Evolutionary conservation across 2,888 invertebrate genomes (phyloP).

Genomic region (Lobophora halterata): DNA sequence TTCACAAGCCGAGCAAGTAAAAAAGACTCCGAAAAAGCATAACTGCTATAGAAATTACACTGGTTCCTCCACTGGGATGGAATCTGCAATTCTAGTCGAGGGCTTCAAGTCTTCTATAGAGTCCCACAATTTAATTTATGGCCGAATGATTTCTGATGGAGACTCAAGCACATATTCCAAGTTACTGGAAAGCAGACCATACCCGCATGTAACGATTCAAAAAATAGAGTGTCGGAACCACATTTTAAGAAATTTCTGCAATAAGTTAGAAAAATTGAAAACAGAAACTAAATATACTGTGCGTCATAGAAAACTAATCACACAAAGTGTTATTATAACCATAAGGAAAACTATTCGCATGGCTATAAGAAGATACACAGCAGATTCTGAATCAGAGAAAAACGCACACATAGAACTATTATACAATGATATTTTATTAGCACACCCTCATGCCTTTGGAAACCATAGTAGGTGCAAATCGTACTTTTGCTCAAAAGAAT

Average conservation of each 20-base stretch:
- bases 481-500: too few species aligned
- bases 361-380: too few species aligned
- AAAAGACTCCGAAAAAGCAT: slow-evolving; percentile 12
- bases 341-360: slow-evolving; percentile 1
- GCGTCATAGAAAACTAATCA: slow-evolving; percentile 1
- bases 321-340: neutral
- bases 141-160: slow-evolving; percentile 9
- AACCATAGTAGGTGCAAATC: too few species aligned
- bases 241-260: slow-evolving; percentile 1
- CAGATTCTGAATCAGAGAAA: too few species aligned
- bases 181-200: slow-evolving; percentile 11
- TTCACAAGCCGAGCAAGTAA: slow-evolving; percentile 25
- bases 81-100: slow-evolving; percentile 11
- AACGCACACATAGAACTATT: too few species aligned
- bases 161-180: slow-evolving; percentile 11
- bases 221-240: slow-evolving; percentile 19
- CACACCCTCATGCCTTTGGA: too few species aligned
- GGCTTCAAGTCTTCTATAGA: slow-evolving; percentile 8
- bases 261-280: slow-evolving; percentile 1
- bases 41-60: slow-evolving; percentile 29
- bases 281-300: slow-evolving; percentile 1
- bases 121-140: slow-evolving; percentile 5
- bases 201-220: slow-evolving; percentile 5
- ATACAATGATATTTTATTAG: too few species aligned
- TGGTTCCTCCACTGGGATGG: slow-evolving; percentile 19